Conservation (phyloP, 2,888 invertebrate species). For the Smittia aterrima region DNA sequence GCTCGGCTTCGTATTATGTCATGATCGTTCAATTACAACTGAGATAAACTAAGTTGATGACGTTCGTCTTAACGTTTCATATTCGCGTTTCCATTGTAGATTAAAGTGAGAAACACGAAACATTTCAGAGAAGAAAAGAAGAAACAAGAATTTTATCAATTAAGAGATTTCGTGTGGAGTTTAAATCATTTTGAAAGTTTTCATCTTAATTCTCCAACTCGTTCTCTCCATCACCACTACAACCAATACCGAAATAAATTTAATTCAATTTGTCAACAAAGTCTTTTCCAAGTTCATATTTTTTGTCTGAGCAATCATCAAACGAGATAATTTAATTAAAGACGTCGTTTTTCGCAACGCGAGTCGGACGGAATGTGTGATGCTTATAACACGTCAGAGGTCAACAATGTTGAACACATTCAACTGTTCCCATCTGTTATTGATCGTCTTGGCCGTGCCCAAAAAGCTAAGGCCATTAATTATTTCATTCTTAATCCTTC, state of each 20-base stretch:
- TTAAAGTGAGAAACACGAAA: not conserved
- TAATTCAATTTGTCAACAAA: not conserved
- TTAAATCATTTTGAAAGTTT: not conserved
- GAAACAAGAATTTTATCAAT: constrained; percentile 11
- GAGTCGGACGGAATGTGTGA: no score
- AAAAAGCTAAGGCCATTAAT: no score
- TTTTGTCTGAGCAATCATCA: not conserved
- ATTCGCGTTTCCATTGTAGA: not conserved
- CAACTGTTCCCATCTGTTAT: no score
- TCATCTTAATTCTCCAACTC: not conserved
- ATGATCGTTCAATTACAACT: constrained; percentile 1
- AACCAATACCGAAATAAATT: not conserved
- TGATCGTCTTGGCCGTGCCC: no score
- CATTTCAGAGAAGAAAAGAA: not conserved
- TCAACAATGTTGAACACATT: no score
- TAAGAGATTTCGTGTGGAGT: not conserved
- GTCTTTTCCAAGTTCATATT: not conserved
- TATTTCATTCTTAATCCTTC: not conserved
- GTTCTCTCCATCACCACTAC: not conserved
- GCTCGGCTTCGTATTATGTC: constrained; percentile 2
- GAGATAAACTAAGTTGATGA: not conserved
- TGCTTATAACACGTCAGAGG: no score
- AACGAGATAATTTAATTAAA: not conserved
- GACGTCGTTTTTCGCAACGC: not conserved
- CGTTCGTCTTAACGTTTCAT: not conserved